Conservation (phyloP, 2,888 invertebrate genomes). For the Tipula unca region DNA sequence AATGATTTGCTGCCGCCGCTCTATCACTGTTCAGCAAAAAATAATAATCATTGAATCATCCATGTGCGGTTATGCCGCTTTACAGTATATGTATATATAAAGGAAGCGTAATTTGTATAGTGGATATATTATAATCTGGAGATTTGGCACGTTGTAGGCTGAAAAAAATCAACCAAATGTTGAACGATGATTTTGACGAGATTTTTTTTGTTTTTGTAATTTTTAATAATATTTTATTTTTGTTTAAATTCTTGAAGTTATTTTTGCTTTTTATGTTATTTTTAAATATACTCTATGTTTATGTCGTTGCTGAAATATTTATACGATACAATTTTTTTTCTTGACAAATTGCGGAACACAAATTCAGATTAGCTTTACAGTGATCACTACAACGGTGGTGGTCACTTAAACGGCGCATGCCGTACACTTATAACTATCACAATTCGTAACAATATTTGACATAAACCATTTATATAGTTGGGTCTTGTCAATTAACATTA, state of each 20-base stretch:
- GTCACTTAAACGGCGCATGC: not conserved
- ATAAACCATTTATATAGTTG: not conserved
- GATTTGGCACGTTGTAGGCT: not conserved
- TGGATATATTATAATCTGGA: not conserved
- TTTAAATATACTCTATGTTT: not conserved
- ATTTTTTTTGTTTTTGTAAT: not conserved
- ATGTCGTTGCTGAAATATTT: not conserved
- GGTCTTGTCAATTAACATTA: not conserved
- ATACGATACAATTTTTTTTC: not conserved
- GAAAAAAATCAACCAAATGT: not conserved
- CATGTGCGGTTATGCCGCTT: no score
- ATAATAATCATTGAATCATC: not conserved
- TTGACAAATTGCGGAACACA: not conserved
- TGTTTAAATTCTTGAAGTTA: not conserved
- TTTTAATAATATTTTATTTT: not conserved
- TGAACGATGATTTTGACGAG: not conserved
- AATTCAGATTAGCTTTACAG: not conserved
- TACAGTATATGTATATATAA: not conserved
- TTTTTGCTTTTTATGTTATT: not conserved
- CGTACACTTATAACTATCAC: not conserved
- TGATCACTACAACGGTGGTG: no score
- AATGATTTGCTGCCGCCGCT: no score
- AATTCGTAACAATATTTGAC: not conserved
- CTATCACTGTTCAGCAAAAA: no score
- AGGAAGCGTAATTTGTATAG: not conserved